Conservation (phyloP, 2,797 vertebrate species). For the Phoebastria nigripes region DNA sequence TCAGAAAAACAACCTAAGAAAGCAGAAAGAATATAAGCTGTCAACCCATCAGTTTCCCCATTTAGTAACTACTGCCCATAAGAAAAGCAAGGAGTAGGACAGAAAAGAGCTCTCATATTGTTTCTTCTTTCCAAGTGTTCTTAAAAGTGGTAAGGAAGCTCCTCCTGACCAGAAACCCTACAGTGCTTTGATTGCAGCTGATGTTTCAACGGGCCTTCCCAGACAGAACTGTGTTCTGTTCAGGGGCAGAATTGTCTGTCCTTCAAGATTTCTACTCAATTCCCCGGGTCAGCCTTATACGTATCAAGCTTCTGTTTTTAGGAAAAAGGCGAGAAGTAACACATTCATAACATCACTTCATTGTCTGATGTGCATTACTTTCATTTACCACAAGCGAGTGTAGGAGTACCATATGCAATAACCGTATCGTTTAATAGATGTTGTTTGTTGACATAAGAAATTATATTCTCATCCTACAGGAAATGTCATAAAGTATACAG, state of each 20-base stretch:
- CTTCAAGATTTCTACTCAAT: not conserved
- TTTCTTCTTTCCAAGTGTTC: not conserved
- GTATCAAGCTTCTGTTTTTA: not conserved
- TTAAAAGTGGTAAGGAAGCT: not conserved
- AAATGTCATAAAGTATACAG: not conserved
- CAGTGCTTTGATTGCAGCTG: not conserved
- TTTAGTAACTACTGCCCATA: not conserved
- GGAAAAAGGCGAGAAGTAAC: not conserved
- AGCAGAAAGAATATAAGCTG: not conserved
- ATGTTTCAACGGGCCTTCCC: not conserved
- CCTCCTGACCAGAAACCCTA: not conserved
- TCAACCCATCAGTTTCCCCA: not conserved
- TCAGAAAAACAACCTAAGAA: not conserved
- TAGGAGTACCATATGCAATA: not conserved
- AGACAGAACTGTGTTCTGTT: not conserved
- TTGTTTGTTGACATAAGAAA: not conserved
- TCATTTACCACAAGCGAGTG: not conserved
- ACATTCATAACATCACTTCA: not conserved
- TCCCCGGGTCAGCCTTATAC: not conserved
- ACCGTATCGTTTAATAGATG: accelerated
- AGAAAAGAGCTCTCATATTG: not conserved
- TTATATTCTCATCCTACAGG: not conserved
- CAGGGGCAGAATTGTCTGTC: not conserved
- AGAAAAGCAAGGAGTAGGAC: not conserved
- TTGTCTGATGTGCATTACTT: not conserved